Evolutionary conservation across 2,888 invertebrate genomes (phyloP).

Genomic region (Ornithoptera priamus): DNA sequence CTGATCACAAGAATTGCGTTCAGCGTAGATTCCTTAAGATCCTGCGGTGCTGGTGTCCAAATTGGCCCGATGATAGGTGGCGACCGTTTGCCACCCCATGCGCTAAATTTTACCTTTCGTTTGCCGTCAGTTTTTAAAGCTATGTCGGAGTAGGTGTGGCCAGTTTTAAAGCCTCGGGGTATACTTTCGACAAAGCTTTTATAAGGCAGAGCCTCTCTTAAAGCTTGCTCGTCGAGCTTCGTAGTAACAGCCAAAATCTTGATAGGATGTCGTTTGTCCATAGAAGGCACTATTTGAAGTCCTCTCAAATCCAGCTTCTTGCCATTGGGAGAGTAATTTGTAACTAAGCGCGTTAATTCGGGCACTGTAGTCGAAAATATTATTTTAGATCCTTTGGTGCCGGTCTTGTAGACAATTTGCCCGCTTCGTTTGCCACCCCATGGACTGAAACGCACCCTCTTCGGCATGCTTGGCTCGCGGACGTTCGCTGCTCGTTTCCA

Average conservation of each 20-base stretch:
- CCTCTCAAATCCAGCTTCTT: conserved; percentile 52
- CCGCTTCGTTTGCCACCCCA: conserved; percentile 75
- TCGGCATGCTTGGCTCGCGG: conserved; percentile 72
- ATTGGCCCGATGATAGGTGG: conserved; percentile 74
- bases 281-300: conserved; percentile 54
- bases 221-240: conserved; percentile 47
- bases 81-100: conserved; percentile 72
- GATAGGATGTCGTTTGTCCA: conserved; percentile 63
- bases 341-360: conserved; percentile 60
- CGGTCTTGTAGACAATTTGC: conserved; percentile 64
- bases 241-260: conserved; percentile 59
- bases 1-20: conserved; percentile 60
- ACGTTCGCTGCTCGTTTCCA: conserved; percentile 61
- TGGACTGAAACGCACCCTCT: conserved; percentile 70
- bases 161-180: conserved; percentile 60
- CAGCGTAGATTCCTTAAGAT: conserved; percentile 56
- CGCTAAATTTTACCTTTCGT: conserved; percentile 72
- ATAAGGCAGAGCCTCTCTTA: conserved; percentile 61
- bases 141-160: conserved; percentile 65
- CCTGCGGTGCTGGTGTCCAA: conserved; percentile 61
- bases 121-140: conserved; percentile 70
- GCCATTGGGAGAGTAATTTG: conserved; percentile 54
- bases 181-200: conserved; percentile 55
- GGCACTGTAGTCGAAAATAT: conserved; percentile 64
- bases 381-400: conserved; percentile 55